Conservation (phyloP, 2,113 vertebrate genomes). For the Gymnocephalus cernua region DNA sequence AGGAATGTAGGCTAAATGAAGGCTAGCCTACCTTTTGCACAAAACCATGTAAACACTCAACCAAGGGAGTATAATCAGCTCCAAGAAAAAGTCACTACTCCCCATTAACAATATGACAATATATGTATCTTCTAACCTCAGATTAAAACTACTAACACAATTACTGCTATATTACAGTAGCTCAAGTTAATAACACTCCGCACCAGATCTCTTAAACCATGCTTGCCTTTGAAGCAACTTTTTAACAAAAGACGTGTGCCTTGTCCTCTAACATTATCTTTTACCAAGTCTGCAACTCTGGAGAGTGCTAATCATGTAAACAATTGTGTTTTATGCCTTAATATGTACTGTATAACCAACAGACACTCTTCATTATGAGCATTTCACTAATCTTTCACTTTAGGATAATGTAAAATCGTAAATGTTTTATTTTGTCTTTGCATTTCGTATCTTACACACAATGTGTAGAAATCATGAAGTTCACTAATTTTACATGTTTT, state of each 20-base stretch:
- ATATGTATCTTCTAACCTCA: slow-evolving; percentile 31
- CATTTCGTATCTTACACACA: slow-evolving; percentile 40
- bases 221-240: slow-evolving; percentile 22
- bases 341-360: slow-evolving; percentile 15
- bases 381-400: slow-evolving; percentile 24
- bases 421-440: slow-evolving; percentile 25
- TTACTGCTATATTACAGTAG: slow-evolving; percentile 59
- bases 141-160: slow-evolving; percentile 25
- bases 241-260: slow-evolving; percentile 41
- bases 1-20: slow-evolving; percentile 25
- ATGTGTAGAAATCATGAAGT: slow-evolving; percentile 40
- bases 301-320: slow-evolving; percentile 9
- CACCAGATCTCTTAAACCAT: slow-evolving; percentile 30
- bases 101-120: slow-evolving; percentile 12
- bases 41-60: slow-evolving; percentile 14
- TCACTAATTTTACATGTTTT: slow-evolving; percentile 20
- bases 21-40: slow-evolving; percentile 51
- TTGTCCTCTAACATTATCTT: slow-evolving; percentile 34
- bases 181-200: slow-evolving; percentile 39
- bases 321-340: slow-evolving; percentile 1
- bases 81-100: slow-evolving; percentile 8
- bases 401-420: background rate
- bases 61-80: slow-evolving; percentile 8
- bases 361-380: slow-evolving; percentile 18
- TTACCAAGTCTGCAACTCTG: slow-evolving; percentile 23